Conservation (phyloP, 2,113 vertebrate genomes). For the Apteryx mantelli region DNA sequence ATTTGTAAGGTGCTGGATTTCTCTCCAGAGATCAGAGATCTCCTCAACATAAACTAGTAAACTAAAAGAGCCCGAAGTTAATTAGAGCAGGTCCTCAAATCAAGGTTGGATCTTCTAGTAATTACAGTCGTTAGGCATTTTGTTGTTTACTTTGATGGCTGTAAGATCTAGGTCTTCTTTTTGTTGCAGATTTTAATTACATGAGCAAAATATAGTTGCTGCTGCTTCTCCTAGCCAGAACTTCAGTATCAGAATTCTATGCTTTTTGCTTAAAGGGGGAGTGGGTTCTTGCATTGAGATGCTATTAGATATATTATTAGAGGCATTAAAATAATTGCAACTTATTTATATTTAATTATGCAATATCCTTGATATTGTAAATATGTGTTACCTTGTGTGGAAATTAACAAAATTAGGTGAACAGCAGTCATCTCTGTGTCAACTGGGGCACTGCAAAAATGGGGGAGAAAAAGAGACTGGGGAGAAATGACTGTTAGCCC, state of each 20-base stretch:
- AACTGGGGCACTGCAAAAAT: rapidly evolving
- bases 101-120: not conserved
- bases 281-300: not conserved
- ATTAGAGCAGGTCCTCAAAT: not conserved
- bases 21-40: not conserved
- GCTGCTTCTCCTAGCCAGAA: not conserved
- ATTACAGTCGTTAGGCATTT: not conserved
- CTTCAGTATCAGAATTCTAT: not conserved
- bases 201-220: not conserved
- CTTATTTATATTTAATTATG: not conserved
- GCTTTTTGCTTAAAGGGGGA: not conserved
- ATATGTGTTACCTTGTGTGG: not conserved
- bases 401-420: not conserved
- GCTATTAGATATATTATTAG: not conserved
- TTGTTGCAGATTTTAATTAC: not conserved
- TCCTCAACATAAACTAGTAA: not conserved
- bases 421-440: not conserved
- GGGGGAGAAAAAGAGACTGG: not conserved
- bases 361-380: not conserved
- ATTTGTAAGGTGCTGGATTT: not conserved
- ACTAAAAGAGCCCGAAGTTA: not conserved
- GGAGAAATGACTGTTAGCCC: not conserved
- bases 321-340: not conserved
- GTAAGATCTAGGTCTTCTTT: not conserved
- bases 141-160: not conserved